Evolutionary conservation across 2,113 vertebrate species (phyloP).

Genomic region (Nothobranchius furzeri): DNA sequence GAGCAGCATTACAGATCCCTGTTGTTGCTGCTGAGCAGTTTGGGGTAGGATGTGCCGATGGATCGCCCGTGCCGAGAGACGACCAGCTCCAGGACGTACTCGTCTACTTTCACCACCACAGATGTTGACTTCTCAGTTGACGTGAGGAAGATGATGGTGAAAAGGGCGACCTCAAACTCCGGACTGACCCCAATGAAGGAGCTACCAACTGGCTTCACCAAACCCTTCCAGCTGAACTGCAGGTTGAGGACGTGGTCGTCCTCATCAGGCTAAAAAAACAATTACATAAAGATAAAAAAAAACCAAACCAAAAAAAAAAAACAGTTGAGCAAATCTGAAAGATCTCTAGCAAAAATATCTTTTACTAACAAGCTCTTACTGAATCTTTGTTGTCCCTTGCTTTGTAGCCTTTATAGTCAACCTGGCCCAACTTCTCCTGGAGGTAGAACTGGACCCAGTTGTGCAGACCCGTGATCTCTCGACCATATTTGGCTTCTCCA

Average conservation of each 20-base stretch:
- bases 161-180: slow-evolving; percentile 86
- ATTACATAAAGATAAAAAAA: not conserved
- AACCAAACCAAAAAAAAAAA: not conserved
- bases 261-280: slow-evolving; percentile 73
- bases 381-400: slow-evolving; percentile 75
- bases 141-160: slow-evolving; percentile 85
- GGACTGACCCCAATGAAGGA: slow-evolving; percentile 86
- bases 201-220: slow-evolving; percentile 82
- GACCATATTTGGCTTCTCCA: slow-evolving; percentile 80
- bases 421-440: slow-evolving; percentile 81
- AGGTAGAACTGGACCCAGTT: slow-evolving; percentile 91
- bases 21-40: slow-evolving; percentile 81
- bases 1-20: slow-evolving; percentile 50
- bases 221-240: slow-evolving; percentile 88
- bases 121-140: slow-evolving; percentile 75
- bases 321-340: not conserved
- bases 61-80: slow-evolving; percentile 79
- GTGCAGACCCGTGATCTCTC: slow-evolving; percentile 84
- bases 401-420: slow-evolving; percentile 88
- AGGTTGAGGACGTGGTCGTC: slow-evolving; percentile 87
- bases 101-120: slow-evolving; percentile 79
- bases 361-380: slow-evolving; percentile 63
- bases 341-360: not conserved
- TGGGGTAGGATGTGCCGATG: slow-evolving; percentile 85
- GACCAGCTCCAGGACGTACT: slow-evolving; percentile 83